Conservation (phyloP, 2,113 vertebrate species). For the Natator depressus region DNA sequence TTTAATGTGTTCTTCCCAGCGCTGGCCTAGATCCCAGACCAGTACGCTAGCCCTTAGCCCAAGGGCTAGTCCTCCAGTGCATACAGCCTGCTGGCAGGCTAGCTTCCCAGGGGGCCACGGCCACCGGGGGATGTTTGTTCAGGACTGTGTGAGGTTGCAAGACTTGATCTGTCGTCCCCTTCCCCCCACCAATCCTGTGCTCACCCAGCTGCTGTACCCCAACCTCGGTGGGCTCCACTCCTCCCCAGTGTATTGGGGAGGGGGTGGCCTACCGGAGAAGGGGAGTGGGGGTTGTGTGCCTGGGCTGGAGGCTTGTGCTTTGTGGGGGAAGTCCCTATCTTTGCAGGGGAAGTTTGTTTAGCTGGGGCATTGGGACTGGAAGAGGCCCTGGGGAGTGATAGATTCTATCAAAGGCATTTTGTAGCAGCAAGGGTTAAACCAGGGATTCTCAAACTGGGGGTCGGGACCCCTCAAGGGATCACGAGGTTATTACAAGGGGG, state of each 20-base stretch:
- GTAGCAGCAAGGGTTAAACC: too few species aligned
- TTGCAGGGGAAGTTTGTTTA: not conserved
- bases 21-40: not conserved
- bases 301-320: too few species aligned
- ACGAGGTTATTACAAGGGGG: too few species aligned
- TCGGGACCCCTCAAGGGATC: too few species aligned
- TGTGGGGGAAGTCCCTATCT: not conserved
- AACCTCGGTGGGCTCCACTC: not conserved
- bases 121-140: not conserved
- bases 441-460: too few species aligned
- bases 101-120: not conserved
- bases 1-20: too few species aligned
- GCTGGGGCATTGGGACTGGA: not conserved
- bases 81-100: not conserved
- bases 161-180: not conserved
- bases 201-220: too few species aligned
- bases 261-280: not conserved
- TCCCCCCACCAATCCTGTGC: not conserved
- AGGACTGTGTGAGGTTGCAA: not conserved
- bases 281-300: too few species aligned
- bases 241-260: too few species aligned
- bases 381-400: not conserved
- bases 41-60: not conserved
- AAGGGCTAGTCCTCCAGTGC: not conserved
- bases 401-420: not conserved